Conservation (phyloP, 2,113 vertebrate species). For the Tetrax tetrax region DNA sequence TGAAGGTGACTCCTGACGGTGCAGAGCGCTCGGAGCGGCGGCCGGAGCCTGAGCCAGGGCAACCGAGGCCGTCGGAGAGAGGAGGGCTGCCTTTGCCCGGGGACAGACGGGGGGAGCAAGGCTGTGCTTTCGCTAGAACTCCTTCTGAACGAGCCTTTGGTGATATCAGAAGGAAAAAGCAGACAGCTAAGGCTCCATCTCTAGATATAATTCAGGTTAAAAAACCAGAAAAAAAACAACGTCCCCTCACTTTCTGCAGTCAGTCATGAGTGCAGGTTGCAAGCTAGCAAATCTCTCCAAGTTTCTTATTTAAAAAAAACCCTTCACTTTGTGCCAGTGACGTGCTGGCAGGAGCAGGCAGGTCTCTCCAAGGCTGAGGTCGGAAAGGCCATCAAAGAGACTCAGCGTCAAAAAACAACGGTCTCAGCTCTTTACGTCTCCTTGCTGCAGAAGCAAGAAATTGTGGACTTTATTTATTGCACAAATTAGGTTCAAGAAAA, state of each 20-base stretch:
- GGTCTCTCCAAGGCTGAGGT: not conserved
- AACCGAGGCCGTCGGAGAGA: rapidly evolving
- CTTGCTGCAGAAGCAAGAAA: slow-evolving; percentile 47
- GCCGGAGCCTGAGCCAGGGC: not conserved
- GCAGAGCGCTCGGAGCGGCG: not conserved
- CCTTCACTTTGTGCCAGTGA: not conserved
- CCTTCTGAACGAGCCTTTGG: not conserved
- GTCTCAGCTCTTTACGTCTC: not conserved
- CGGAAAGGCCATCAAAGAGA: not conserved
- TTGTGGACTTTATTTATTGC: slow-evolving; percentile 68
- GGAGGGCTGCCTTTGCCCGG: rapidly evolving
- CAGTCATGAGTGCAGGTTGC: not conserved
- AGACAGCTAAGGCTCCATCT: not conserved
- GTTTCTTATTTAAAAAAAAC: not conserved
- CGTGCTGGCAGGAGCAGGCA: not conserved
- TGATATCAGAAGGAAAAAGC: not conserved
- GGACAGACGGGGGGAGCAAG: rapidly evolving
- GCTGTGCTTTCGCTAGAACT: not conserved
- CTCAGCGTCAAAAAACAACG: not conserved
- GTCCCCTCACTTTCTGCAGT: not conserved
- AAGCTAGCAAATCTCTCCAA: not conserved
- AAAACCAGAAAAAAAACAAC: not conserved
- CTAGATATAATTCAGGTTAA: not conserved
- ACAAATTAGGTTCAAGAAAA: slow-evolving; percentile 62
- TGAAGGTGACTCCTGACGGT: slow-evolving; percentile 56